phyloP scores from a whole-genome alignment of 1,140 invertebrate genomes.

The Diuraphis noxia region DNA sequence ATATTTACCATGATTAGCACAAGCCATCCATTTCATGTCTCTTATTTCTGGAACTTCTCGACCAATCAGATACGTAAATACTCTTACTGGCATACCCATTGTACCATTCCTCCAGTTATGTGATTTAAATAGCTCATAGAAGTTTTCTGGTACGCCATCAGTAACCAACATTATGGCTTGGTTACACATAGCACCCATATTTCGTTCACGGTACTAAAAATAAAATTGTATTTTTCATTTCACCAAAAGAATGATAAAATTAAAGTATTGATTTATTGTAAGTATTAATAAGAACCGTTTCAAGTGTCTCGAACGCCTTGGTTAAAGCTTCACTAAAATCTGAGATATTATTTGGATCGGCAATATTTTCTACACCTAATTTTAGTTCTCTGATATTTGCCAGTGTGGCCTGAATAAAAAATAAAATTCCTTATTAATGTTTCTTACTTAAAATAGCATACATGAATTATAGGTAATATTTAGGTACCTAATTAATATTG shows the following conservation, averaged over 20 bases:
- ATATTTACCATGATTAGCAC: slow-evolving; percentile 78
- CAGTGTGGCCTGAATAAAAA: slow-evolving; percentile 74
- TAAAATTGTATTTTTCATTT: slow-evolving; percentile 29
- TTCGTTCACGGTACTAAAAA: slow-evolving; percentile 58
- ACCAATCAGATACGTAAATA: slow-evolving; percentile 98
- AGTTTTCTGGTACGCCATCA: slow-evolving; percentile 93
- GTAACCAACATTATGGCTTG: slow-evolving; percentile 98
- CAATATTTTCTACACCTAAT: slow-evolving; percentile 73
- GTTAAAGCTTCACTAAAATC: slow-evolving; percentile 91
- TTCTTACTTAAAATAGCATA: no score
- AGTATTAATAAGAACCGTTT: slow-evolving; percentile 61
- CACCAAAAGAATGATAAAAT: background rate
- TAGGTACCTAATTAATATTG: no score
- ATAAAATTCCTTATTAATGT: background rate
- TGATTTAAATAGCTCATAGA: slow-evolving; percentile 84
- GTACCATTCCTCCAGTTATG: slow-evolving; percentile 73
- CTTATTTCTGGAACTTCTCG: slow-evolving; percentile 80
- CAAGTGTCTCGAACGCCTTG: slow-evolving; percentile 85
- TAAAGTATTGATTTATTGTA: background rate
- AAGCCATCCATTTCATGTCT: slow-evolving; percentile 96
- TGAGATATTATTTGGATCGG: slow-evolving; percentile 83
- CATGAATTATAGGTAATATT: no score
- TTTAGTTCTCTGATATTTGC: slow-evolving; percentile 86
- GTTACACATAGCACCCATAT: slow-evolving; percentile 69
- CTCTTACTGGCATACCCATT: slow-evolving; percentile 75